Evolutionary conservation across 2,888 invertebrate species (phyloP).

Genomic region (Rhamnusium bicolor): DNA sequence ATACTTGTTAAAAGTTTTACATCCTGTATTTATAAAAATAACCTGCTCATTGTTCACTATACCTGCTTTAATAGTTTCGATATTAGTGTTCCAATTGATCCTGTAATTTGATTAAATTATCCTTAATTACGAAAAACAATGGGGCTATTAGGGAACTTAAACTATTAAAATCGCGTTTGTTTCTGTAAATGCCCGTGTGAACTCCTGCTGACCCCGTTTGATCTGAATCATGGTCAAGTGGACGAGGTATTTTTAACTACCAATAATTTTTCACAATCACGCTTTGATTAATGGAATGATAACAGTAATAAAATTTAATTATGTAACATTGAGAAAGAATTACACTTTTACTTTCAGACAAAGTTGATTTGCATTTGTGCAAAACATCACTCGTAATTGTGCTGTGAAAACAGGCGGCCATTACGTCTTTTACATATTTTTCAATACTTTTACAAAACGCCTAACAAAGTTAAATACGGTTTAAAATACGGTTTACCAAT

Average conservation of each 20-base stretch:
- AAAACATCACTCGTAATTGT: no score
- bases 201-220: conserved; percentile 41
- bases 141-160: conserved; percentile 43
- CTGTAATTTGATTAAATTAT: conserved; percentile 49
- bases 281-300: not conserved
- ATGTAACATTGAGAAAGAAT: no score
- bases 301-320: not conserved
- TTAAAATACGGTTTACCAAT: no score
- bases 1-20: conserved; percentile 41
- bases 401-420: no score
- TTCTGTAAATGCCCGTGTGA: conserved; percentile 48
- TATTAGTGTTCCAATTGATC: conserved; percentile 44
- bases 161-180: conserved; percentile 47
- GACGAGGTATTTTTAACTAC: conserved; percentile 25
- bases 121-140: conserved; percentile 51
- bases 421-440: no score
- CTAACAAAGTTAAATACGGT: no score
- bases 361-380: no score
- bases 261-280: conserved; percentile 1
- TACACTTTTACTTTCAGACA: no score
- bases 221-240: conserved; percentile 45
- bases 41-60: conserved; percentile 48
- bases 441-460: no score
- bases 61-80: conserved; percentile 41
- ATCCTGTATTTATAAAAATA: conserved; percentile 46